A percentile compares a stretch with the other conserved stretches of the same genome.
Conservation (phyloP, 2,113 vertebrate genomes). For the Tretioscincus oriximinensis region DNA sequence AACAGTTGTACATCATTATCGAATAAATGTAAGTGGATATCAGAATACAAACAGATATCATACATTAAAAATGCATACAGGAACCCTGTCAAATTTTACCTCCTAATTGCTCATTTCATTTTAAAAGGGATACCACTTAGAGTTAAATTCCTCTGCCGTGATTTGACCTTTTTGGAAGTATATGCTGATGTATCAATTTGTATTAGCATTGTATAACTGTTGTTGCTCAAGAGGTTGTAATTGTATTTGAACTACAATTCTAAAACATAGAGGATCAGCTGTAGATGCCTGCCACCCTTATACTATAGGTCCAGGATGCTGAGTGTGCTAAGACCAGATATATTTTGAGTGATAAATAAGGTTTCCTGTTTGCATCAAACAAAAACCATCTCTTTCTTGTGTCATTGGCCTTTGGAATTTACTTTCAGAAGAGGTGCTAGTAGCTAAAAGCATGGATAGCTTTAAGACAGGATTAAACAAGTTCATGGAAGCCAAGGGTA, state of each 20-base stretch:
- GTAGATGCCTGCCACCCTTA: background rate
- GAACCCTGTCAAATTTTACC: background rate
- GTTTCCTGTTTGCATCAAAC: background rate
- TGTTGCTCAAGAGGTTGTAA: background rate
- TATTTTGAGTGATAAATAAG: background rate
- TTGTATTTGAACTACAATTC: background rate
- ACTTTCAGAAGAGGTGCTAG: too few relatives aligned
- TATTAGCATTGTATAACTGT: background rate
- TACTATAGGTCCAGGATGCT: background rate
- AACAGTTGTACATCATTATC: too few relatives aligned
- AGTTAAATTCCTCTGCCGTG: background rate
- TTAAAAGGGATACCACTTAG: background rate
- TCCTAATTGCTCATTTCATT: background rate
- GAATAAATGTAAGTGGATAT: background rate
- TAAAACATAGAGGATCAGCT: too few relatives aligned
- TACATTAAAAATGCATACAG: background rate
- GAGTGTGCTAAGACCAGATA: background rate
- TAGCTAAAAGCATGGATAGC: too few relatives aligned
- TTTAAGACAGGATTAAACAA: too few relatives aligned
- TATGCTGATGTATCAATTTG: background rate
- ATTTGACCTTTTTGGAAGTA: background rate
- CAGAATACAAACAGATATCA: background rate
- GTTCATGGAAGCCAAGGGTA: too few relatives aligned
- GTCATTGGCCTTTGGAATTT: too few relatives aligned
- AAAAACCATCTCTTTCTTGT: background rate